Percentiles rank a stretch among this genome's conserved stretches.
Conservation (phyloP, 1,140 invertebrate species). For the Eciton burchellii region DNA sequence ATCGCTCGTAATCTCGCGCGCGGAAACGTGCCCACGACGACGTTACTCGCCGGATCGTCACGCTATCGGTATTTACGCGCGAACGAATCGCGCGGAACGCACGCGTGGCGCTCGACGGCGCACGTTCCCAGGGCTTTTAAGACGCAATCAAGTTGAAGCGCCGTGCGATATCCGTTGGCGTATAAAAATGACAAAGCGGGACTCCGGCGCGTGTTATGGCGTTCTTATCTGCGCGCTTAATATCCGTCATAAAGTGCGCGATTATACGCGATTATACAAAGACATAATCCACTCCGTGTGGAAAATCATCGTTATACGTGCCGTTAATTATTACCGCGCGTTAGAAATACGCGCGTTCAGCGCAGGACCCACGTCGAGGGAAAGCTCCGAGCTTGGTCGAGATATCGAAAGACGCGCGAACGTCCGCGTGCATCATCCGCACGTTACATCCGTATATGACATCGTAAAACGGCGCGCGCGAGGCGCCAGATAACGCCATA, state of each 20-base stretch:
- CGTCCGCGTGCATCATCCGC: background rate
- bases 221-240: constrained; percentile 11
- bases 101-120: background rate
- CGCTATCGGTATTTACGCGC: constrained; percentile 30
- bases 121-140: background rate
- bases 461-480: constrained; percentile 41
- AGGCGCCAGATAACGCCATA: constrained; percentile 20
- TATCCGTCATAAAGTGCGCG: constrained; percentile 9
- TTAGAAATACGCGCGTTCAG: background rate
- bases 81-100: constrained; percentile 18
- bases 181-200: background rate
- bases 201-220: background rate
- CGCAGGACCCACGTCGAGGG: background rate
- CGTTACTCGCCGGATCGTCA: background rate
- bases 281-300: background rate
- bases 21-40: background rate
- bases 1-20: constrained; percentile 28
- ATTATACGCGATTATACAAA: constrained; percentile 7
- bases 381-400: too few relatives aligned
- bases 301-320: background rate
- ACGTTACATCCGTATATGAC: constrained; percentile 16
- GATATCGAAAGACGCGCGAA: too few relatives aligned
- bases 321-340: background rate
- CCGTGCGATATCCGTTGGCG: background rate
- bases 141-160: constrained; percentile 20